Evolutionary conservation across 2,797 vertebrate genomes (phyloP).

Genomic region (Platalea minor): DNA sequence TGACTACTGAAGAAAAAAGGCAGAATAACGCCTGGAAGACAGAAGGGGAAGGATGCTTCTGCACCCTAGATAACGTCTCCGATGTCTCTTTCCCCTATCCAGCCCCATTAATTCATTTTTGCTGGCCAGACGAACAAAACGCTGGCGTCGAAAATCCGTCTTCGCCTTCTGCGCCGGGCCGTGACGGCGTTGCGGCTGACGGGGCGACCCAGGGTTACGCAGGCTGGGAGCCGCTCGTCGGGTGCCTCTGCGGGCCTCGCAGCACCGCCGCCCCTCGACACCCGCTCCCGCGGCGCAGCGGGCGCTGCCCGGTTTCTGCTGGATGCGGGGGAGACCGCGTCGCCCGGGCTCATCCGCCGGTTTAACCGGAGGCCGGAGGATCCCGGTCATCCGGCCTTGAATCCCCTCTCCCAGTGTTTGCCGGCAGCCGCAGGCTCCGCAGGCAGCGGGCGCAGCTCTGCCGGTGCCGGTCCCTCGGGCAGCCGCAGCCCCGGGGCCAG

Average conservation of each 20-base stretch:
- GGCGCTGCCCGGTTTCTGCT: background rate
- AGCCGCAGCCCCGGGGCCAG: background rate
- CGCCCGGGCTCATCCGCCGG: background rate
- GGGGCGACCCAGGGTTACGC: accelerated
- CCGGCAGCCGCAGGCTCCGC: background rate
- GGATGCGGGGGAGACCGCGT: background rate
- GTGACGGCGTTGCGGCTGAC: accelerated
- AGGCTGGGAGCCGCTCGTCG: background rate
- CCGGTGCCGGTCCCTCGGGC: background rate
- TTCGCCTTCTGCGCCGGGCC: background rate
- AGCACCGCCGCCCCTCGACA: background rate
- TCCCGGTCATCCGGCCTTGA: background rate
- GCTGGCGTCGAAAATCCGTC: background rate
- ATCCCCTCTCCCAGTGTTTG: accelerated
- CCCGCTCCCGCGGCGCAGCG: background rate
- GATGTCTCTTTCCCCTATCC: background rate
- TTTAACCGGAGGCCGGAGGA: background rate
- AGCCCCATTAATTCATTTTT: background rate
- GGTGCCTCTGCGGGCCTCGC: accelerated
- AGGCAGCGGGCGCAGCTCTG: background rate
- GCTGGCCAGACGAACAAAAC: background rate
- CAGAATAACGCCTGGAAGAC: background rate
- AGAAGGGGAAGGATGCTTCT: background rate
- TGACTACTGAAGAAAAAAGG: background rate
- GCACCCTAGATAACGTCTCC: background rate